Percentiles rank a stretch among this genome's conserved stretches.
phyloP scores from a whole-genome alignment of 2,888 invertebrate species.

The Oxystoma pomonae region DNA sequence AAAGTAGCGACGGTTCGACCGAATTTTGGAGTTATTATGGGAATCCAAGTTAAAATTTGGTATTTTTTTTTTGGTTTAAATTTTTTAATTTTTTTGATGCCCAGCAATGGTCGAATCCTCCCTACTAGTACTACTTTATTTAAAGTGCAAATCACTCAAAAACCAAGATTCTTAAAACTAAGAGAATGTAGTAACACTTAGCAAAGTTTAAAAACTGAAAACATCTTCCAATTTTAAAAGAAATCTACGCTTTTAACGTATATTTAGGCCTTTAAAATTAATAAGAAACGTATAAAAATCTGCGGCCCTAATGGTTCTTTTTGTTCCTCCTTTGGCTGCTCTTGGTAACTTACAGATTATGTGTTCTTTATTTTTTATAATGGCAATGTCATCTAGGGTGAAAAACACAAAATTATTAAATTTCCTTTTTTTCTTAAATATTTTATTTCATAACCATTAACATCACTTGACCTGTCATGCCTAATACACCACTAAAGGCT shows the following conservation, averaged over 20 bases:
- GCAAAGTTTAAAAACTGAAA: neutral
- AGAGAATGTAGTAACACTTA: neutral
- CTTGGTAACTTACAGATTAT: neutral
- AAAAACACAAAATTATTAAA: neutral
- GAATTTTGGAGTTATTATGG: too few species aligned
- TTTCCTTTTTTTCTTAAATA: neutral
- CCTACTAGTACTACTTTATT: neutral
- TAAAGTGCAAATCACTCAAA: neutral
- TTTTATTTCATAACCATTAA: neutral
- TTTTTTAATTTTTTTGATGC: neutral
- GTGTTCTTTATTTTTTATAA: neutral
- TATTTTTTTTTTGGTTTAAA: too few species aligned
- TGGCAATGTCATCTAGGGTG: neutral
- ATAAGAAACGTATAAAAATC: neutral
- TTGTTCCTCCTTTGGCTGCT: neutral
- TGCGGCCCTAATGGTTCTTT: neutral
- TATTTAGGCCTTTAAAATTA: neutral
- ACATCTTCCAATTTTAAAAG: neutral
- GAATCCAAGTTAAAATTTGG: too few species aligned
- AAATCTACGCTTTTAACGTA: too few species aligned
- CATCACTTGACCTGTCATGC: neutral
- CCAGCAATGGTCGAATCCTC: neutral
- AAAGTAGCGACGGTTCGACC: too few species aligned
- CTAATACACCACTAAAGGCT: neutral
- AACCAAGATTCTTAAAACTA: neutral